phyloP scores from a whole-genome alignment of 2,113 vertebrate genomes.

The Equus przewalskii region DNA sequence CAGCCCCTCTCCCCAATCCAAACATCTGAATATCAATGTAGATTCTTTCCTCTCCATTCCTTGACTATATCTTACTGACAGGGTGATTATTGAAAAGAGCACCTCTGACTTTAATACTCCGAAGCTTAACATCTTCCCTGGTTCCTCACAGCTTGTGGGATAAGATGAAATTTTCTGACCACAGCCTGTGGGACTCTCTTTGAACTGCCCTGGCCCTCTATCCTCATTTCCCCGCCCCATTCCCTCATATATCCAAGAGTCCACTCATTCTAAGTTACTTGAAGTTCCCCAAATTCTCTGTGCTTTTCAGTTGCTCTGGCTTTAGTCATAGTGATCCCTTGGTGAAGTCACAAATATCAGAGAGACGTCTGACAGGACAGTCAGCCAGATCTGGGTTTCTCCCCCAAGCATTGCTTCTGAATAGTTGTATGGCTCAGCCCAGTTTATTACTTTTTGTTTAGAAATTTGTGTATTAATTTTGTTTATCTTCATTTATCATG shows the following conservation, averaged over 20 bases:
- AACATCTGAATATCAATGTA: neutral
- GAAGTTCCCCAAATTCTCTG: neutral
- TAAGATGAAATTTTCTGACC: neutral
- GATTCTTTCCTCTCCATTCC: neutral
- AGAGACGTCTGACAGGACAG: neutral
- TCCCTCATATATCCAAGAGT: neutral
- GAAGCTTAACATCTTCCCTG: neutral
- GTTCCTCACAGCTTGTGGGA: neutral
- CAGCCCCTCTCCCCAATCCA: no score
- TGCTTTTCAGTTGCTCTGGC: neutral
- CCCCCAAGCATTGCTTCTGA: neutral
- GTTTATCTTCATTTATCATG: neutral
- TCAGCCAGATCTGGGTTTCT: neutral
- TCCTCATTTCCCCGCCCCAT: neutral
- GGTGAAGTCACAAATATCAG: neutral
- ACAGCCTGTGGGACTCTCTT: neutral
- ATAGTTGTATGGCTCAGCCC: neutral
- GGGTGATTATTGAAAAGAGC: neutral
- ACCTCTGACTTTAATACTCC: neutral
- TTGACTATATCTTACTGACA: neutral
- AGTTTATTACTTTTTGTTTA: neutral
- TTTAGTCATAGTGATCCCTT: neutral
- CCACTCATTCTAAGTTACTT: neutral
- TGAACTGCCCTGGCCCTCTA: neutral
- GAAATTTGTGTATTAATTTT: neutral